phyloP scores from a whole-genome alignment of 2,797 vertebrate species.

The Kryptopterus vitreolus region DNA sequence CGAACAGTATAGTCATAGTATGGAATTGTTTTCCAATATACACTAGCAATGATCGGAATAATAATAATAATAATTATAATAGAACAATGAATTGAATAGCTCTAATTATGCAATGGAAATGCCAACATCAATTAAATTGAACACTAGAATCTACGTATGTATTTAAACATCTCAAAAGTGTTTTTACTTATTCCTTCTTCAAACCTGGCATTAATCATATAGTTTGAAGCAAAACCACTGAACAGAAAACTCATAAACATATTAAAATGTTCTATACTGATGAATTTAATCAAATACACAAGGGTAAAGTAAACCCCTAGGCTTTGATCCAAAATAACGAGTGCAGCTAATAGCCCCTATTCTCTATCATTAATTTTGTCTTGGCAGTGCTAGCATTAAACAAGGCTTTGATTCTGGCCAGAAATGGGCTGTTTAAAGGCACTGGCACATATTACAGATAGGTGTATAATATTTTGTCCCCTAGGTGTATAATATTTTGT shows the following conservation, averaged over 20 bases:
- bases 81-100: conserved; percentile 77
- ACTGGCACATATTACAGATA: conserved; percentile 39
- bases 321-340: conserved; percentile 43
- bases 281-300: conserved; percentile 14
- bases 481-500: conserved; percentile 48
- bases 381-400: conserved; percentile 33
- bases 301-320: background rate
- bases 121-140: conserved; percentile 75
- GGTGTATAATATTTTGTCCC: conserved; percentile 44
- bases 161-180: conserved; percentile 58
- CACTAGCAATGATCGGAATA: too few relatives aligned
- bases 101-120: conserved; percentile 80
- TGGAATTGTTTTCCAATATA: too few relatives aligned
- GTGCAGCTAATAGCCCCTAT: conserved; percentile 15
- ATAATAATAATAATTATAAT: too few relatives aligned
- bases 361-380: conserved; percentile 28
- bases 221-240: conserved; percentile 46
- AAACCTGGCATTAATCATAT: conserved; percentile 58
- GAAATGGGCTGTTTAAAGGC: conserved; percentile 26
- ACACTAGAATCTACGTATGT: conserved; percentile 47
- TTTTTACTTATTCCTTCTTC: conserved; percentile 71
- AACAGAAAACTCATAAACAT: background rate
- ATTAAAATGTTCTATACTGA: background rate
- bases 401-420: conserved; percentile 49
- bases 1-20: too few relatives aligned